Base-by-base conservation (phyloP, 2,888 invertebrate genomes). In the Ypsolopha scabrella region DNA sequence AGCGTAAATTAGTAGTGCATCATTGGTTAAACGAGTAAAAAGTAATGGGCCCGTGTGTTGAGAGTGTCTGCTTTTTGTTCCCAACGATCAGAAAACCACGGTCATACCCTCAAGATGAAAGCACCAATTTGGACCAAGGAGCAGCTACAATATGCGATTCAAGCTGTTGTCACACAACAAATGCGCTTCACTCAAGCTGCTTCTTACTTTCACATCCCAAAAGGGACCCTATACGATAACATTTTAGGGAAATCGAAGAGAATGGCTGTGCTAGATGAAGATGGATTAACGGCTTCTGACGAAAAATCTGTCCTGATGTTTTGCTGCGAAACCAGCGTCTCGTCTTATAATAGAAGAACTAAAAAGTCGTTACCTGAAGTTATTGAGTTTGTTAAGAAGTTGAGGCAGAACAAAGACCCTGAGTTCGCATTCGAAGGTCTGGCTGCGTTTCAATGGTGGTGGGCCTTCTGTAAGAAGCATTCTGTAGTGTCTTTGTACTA, bases 381-480 rank as follows among this genome's bases (percentile, higher is more conserved):
- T 10, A 67, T 93, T 43, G 79, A 81, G 48, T 93, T 88, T 63
- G 92, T 93, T n/a, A 90, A 91, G 64, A 90, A 88, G 60, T 67
- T 93, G 53, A 80, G 88, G 60, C 80, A 65, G 41, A 60, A 51
- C 39, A 80, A 90, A 55, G 90, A 92, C 54, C 91, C 92, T 2
- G 87, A 82, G 56, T 93, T 93, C 67, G 75, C 87, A 55, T 92
- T 93, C 63, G 87, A 89, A 52, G 91, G 91, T n/a, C 80, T 92
- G n/a, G 89, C 90, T 24, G 92, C 92, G 0, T 93, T 91, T 63
- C 79, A 92, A 10, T 93, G 93, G 93, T 93, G 93, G 93, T 93
- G 93, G 93, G 93, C 93, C 0, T 93, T 93, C 64, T 93, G 93
- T 77, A 93, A 93, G 75, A 93, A 93, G 65, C 91, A 93, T 76